Base-by-base conservation (phyloP, 1,140 invertebrate species). In the Oscheius sp. region DNA sequence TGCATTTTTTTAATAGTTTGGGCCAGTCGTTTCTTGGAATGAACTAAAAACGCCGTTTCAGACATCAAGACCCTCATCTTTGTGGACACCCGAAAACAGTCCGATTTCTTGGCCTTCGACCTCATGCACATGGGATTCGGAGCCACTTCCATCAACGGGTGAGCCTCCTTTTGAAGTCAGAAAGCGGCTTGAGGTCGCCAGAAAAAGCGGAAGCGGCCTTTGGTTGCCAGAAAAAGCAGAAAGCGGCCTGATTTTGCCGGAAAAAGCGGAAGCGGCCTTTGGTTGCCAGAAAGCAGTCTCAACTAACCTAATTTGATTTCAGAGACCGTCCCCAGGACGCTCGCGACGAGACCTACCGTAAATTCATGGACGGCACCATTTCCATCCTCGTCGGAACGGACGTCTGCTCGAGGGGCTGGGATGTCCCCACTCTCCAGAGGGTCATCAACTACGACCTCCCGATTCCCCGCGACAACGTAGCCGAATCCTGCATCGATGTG, bases 21-120 rank as follows among this genome's bases (percentile, higher is more conserved):
- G n/a, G n/a, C n/a, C n/a, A n/a, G n/a, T n/a, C n/a, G n/a, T n/a
- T n/a, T n/a, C n/a, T n/a, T n/a, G n/a, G n/a, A n/a, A n/a, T n/a
- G n/a, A n/a, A n/a, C n/a, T n/a, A n/a, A n/a, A n/a, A n/a, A n/a
- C n/a, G n/a, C n/a, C n/a, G n/a, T n/a, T n/a, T n/a, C n/a, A 20
- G 26, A 7, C 26, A 46, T 68, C 29, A 88, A 90, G 49, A 96
- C 93, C 1, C 87, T 99, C 35, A 92, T 97, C 26, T 99, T 98
- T 85, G 95, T 98, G 29, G 95, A 98, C 86, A 97, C 94, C 0
- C 97, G 97, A 85, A 95, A 96, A 85, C 94, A 94, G 29, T 94
- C 95, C 7, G 95, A 98, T 85, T 90, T 91, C 76, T 87, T 99
- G 42, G 94, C 97, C 82, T 91, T 95, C 78, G 97, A 91, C 86